phyloP scores from a whole-genome alignment of 1,140 invertebrate genomes.

The Grapholita molesta region DNA sequence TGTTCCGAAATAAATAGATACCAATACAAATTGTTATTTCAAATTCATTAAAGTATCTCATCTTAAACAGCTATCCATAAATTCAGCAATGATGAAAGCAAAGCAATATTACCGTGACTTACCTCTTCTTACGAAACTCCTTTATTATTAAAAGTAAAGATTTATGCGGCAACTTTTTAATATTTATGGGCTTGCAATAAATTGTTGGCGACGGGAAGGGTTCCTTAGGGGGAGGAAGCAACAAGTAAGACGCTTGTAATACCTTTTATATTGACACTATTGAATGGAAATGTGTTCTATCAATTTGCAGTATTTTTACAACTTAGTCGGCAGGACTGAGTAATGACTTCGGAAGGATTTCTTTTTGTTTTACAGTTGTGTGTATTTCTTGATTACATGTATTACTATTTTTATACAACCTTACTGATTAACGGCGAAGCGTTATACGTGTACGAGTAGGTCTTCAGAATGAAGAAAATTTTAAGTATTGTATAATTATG shows the following conservation, averaged over 20 bases:
- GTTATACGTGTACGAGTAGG: no score
- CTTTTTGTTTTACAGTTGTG: no score
- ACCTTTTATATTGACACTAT: background rate
- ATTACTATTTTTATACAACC: no score
- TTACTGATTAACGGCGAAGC: no score
- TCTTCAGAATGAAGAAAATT: no score
- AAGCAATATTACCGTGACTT: slow-evolving; percentile 44
- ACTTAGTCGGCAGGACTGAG: background rate
- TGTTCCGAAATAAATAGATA: no score
- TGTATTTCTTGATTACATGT: no score
- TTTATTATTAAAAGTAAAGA: slow-evolving; percentile 66
- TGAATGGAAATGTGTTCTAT: background rate
- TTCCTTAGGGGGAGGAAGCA: slow-evolving; percentile 56
- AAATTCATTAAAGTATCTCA: slow-evolving; percentile 1
- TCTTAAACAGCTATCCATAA: background rate
- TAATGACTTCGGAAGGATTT: no score
- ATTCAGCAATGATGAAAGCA: slow-evolving; percentile 23
- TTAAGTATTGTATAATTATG: no score
- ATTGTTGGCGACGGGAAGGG: slow-evolving; percentile 60
- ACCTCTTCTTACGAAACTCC: slow-evolving; percentile 29
- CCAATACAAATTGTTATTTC: background rate
- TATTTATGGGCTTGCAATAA: slow-evolving; percentile 73
- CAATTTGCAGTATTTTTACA: background rate
- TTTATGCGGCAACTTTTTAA: slow-evolving; percentile 74
- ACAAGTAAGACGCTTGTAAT: slow-evolving; percentile 45